Evolutionary conservation across 2,113 vertebrate genomes (phyloP), one percentile per base, ranked within the genome.

Genomic region (Aspiorhynchus laticeps): DNA sequence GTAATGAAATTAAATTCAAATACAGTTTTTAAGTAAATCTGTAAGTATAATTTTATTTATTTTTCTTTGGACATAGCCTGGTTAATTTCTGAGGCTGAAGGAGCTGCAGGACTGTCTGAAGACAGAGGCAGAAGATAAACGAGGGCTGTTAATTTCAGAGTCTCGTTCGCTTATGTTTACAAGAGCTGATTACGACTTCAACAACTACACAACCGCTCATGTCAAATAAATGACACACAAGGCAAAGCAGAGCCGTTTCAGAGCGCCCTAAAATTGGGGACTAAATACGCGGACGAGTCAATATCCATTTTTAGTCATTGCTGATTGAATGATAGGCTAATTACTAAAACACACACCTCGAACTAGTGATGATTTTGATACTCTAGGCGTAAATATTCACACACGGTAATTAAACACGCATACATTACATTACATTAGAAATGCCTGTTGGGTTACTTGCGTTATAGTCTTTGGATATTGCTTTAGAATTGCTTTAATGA

Each of bases 341-440:
- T 51, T 83, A 71, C 17, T 51, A 36, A 83, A 59, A 88, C 87
- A 88, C 86, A 87, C 71, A 69, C 63, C 28, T 4, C 12, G 19
- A 26, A 41, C 24, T 65, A 26, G 88, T 85, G 83, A 83, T 85
- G 74, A 79, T 89, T 88, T 80, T 88, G 77, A 87, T 88, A 85
- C 90, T 41, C 14, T 46, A 53, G 17, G 83, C 46, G 86, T 83
- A 85, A 83, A 88, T 63, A 83, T 87, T 89, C 84, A 51, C 87
- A 89, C 86, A 86, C 74, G 12, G 86, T 77, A 82, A 80, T 59
- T 81, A 61, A 82, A 77, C 74, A 51, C 59, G 67, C 31, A 17
- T 51, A 63, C 11, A 80, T 38, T 59, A 41, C 4, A n/a, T n/a
- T n/a, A n/a, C n/a, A n/a, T n/a, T n/a, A n/a, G 38, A 65, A 21